Evolutionary conservation across 2,888 invertebrate species (phyloP).

Genomic region (Gymnosoma rotundatum): DNA sequence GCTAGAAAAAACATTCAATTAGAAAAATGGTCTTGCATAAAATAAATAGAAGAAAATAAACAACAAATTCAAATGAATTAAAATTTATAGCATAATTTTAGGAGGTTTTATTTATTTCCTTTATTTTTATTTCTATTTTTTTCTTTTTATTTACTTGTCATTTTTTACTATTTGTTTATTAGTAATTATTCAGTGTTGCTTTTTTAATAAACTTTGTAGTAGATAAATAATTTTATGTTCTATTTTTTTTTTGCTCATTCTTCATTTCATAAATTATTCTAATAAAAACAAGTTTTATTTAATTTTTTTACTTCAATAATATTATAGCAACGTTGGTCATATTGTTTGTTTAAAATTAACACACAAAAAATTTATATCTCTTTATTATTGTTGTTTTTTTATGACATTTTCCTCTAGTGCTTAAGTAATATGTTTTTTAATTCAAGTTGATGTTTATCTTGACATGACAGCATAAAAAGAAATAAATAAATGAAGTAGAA

Average conservation of each 20-base stretch:
- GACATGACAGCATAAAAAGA: slow-evolving; percentile 58
- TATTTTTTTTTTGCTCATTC: slow-evolving; percentile 5
- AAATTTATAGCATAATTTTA: slow-evolving; percentile 9
- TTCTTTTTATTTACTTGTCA: neutral
- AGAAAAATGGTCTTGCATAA: slow-evolving; percentile 61
- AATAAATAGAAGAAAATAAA: slow-evolving; percentile 32
- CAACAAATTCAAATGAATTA: neutral
- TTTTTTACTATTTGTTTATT: slow-evolving; percentile 43
- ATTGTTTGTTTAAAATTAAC: neutral
- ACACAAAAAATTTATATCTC: neutral
- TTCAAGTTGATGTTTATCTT: slow-evolving; percentile 66
- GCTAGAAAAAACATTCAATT: slow-evolving; percentile 51
- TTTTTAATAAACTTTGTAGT: slow-evolving; percentile 5
- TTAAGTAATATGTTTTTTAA: slow-evolving; percentile 56
- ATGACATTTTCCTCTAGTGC: slow-evolving; percentile 39
- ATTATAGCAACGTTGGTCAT: neutral
- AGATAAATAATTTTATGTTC: slow-evolving; percentile 14
- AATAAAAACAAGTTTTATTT: neutral
- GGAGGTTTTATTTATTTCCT: slow-evolving; percentile 8
- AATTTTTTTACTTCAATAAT: too few relatives aligned
- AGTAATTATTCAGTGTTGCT: slow-evolving; percentile 25
- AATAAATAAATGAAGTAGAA: slow-evolving; percentile 25
- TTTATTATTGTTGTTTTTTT: slow-evolving; percentile 36
- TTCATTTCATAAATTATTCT: slow-evolving; percentile 34
- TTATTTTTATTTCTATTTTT: neutral